phyloP scores from a whole-genome alignment of 2,113 vertebrate species.

The Cairina moschata region DNA sequence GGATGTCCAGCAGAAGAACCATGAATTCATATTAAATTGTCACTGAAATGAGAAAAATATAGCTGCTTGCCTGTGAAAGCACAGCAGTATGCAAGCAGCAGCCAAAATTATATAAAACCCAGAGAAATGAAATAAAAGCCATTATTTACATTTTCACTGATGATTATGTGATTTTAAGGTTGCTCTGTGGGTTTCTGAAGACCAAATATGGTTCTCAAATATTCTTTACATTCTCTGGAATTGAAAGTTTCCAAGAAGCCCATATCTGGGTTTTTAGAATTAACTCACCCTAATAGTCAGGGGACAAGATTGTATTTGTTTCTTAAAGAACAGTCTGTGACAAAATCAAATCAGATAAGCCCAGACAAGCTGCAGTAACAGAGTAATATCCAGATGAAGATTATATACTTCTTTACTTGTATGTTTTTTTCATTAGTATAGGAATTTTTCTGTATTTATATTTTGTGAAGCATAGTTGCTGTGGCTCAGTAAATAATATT shows the following conservation, averaged over 20 bases:
- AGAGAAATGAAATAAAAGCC: slow-evolving; percentile 35
- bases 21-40: slow-evolving; percentile 65
- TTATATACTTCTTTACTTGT: background rate
- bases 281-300: rapidly evolving
- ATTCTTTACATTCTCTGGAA: background rate
- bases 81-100: background rate
- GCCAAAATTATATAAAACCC: slow-evolving; percentile 19
- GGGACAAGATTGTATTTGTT: background rate
- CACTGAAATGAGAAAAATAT: slow-evolving; percentile 41
- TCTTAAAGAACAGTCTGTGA: background rate
- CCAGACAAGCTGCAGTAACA: background rate
- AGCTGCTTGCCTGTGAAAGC: slow-evolving; percentile 8
- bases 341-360: background rate
- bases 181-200: background rate
- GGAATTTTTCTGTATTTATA: background rate
- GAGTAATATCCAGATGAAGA: background rate
- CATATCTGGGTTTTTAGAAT: background rate
- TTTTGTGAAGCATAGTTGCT: background rate
- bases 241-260: background rate
- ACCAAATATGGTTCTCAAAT: background rate
- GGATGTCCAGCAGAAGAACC: slow-evolving; percentile 49
- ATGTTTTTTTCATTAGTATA: background rate
- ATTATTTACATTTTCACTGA: slow-evolving; percentile 38
- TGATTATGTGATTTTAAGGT: slow-evolving; percentile 11
- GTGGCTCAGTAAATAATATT: background rate